Percentiles rank a stretch among this genome's conserved stretches.
phyloP scores from a whole-genome alignment of 2,113 vertebrate genomes.

The Monopterus albus region DNA sequence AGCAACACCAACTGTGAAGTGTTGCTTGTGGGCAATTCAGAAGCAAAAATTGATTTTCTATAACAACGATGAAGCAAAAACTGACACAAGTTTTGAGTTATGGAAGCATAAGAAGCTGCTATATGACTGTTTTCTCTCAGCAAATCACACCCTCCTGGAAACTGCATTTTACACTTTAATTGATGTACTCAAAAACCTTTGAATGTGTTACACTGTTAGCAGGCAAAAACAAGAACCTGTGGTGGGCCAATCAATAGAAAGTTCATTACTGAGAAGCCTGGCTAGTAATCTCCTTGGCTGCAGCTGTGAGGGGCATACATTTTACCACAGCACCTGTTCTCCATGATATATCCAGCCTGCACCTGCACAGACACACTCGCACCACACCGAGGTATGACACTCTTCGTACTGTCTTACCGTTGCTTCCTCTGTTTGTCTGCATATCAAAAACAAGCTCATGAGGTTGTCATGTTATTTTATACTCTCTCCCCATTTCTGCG shows the following conservation, averaged over 20 bases:
- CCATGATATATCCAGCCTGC: slow-evolving; percentile 70
- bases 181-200: slow-evolving; percentile 68
- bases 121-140: slow-evolving; percentile 52
- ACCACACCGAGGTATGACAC: slow-evolving; percentile 51
- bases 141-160: slow-evolving; percentile 39
- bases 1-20: background rate
- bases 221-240: slow-evolving; percentile 70
- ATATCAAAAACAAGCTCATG: slow-evolving; percentile 40
- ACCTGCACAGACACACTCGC: slow-evolving; percentile 63
- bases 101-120: slow-evolving; percentile 31
- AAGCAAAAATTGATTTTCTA: slow-evolving; percentile 43
- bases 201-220: slow-evolving; percentile 66
- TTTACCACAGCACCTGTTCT: slow-evolving; percentile 72
- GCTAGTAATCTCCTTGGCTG: slow-evolving; percentile 77
- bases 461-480: slow-evolving; percentile 52
- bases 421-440: slow-evolving; percentile 29
- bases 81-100: slow-evolving; percentile 30
- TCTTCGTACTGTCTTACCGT: slow-evolving; percentile 14
- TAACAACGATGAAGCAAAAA: slow-evolving; percentile 21
- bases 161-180: slow-evolving; percentile 57
- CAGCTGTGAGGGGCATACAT: slow-evolving; percentile 72
- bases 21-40: slow-evolving; percentile 11
- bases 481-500: slow-evolving; percentile 19
- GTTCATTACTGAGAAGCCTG: slow-evolving; percentile 75
- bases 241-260: slow-evolving; percentile 80